These are phyloP conservation scores for Perodicticus potto DNA, from an alignment of 2,797 vertebrate genomes.

Conservation along the genomic window DNA sequence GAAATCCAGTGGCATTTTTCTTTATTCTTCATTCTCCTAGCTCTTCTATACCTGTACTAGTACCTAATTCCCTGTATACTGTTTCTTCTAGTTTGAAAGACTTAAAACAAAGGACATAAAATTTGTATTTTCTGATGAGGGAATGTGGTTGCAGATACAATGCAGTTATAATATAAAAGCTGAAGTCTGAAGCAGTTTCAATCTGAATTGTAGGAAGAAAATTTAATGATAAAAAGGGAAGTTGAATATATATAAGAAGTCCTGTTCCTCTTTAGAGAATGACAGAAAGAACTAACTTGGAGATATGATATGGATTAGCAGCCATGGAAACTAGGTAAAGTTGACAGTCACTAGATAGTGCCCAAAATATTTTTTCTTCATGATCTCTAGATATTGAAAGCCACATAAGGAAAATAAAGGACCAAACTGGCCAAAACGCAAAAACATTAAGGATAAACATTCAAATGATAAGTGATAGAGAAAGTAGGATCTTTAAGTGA, in stretches of 20 bases:
- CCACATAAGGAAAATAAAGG: neutral
- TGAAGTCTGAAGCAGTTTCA: neutral
- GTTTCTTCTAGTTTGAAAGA: neutral
- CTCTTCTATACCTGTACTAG: neutral
- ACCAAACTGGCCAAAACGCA: neutral
- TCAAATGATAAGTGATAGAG: neutral
- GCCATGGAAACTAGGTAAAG: neutral
- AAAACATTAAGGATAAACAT: neutral
- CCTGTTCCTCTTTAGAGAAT: neutral
- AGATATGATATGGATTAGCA: neutral
- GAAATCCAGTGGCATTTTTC: neutral
- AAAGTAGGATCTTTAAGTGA: neutral
- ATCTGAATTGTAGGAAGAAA: neutral
- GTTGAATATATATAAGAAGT: neutral
- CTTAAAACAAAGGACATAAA: neutral
- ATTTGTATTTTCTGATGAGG: neutral
- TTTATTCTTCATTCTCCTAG: neutral
- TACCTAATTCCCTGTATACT: neutral
- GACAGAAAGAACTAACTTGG: neutral
- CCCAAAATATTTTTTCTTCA: neutral
- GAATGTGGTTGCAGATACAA: neutral
- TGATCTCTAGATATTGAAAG: neutral
- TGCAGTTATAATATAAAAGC: neutral
- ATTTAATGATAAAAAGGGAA: neutral
- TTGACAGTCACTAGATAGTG: neutral